Evolutionary conservation across 2,888 invertebrate genomes (phyloP).

Genomic region (Orchestes rusci): DNA sequence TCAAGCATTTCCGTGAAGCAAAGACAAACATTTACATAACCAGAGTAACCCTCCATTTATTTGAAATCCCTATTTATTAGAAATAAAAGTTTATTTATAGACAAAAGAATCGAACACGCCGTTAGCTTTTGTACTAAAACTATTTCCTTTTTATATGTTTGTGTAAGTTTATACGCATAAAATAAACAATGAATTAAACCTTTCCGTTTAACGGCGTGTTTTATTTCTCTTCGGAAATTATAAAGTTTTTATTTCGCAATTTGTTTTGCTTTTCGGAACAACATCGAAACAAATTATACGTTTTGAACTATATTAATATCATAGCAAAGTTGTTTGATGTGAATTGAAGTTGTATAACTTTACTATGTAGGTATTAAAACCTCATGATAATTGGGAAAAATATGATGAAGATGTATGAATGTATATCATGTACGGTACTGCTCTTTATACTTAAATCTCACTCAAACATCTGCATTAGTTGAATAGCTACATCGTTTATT

Average conservation of each 20-base stretch:
- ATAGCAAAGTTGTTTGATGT: not conserved
- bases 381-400: too few relatives aligned
- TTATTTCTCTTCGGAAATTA: conserved; percentile 22
- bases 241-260: conserved; percentile 20
- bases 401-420: too few relatives aligned
- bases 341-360: too few relatives aligned
- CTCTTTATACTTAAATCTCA: too few relatives aligned
- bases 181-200: conserved; percentile 24
- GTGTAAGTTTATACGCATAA: conserved; percentile 25
- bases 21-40: conserved; percentile 27
- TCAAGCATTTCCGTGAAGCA: too few relatives aligned
- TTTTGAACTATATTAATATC: not conserved
- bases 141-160: conserved; percentile 25
- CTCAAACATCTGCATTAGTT: too few relatives aligned
- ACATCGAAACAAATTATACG: conserved; percentile 6
- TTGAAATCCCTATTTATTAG: conserved; percentile 23
- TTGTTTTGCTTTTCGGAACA: conserved; percentile 6
- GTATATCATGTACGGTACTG: too few relatives aligned
- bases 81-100: conserved; percentile 25
- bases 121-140: conserved; percentile 14
- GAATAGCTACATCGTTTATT: too few relatives aligned
- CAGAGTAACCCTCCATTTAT: conserved; percentile 22
- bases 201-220: conserved; percentile 22
- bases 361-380: too few relatives aligned
- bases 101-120: conserved; percentile 18